Evolutionary conservation across 2,888 invertebrate species (phyloP).

Genomic region (Macrosiphum euphorbiae): DNA sequence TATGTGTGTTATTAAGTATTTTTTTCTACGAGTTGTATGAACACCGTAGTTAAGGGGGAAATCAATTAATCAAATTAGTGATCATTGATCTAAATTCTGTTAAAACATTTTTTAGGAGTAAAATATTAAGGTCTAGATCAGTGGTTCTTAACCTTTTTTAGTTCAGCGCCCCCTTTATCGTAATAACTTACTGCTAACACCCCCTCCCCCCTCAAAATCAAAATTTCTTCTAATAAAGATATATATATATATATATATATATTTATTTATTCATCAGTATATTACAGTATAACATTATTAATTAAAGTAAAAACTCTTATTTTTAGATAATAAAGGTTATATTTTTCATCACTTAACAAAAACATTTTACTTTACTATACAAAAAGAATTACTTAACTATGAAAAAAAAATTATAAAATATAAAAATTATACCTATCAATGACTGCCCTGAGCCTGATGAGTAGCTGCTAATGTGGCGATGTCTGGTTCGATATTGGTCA

Average conservation of each 20-base stretch:
- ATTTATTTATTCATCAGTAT: too few relatives aligned
- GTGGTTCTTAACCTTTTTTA: conserved; percentile 61
- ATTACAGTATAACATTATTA: too few relatives aligned
- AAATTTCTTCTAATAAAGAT: too few relatives aligned
- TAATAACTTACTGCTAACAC: conserved; percentile 51
- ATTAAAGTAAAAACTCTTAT: too few relatives aligned
- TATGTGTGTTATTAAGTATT: background rate
- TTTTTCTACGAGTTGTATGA: background rate
- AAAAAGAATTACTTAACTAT: too few relatives aligned
- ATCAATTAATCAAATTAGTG: background rate
- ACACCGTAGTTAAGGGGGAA: background rate
- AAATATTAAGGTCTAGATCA: background rate
- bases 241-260: too few relatives aligned
- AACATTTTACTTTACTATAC: too few relatives aligned
- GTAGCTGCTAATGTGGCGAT: conserved; percentile 36
- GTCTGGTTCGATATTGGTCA: conserved; percentile 30
- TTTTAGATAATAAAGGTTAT: too few relatives aligned
- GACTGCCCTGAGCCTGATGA: conserved; percentile 51
- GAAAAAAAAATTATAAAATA: conserved; percentile 44
- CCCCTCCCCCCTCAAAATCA: too few relatives aligned
- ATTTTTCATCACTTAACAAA: too few relatives aligned
- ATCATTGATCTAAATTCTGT: fast-evolving
- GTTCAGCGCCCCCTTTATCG: conserved; percentile 60
- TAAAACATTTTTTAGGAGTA: background rate
- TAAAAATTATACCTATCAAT: conserved; percentile 51